These are phyloP conservation scores for Labrus mixtus DNA, from an alignment of 2,113 vertebrate genomes.

Conservation along the genomic window DNA sequence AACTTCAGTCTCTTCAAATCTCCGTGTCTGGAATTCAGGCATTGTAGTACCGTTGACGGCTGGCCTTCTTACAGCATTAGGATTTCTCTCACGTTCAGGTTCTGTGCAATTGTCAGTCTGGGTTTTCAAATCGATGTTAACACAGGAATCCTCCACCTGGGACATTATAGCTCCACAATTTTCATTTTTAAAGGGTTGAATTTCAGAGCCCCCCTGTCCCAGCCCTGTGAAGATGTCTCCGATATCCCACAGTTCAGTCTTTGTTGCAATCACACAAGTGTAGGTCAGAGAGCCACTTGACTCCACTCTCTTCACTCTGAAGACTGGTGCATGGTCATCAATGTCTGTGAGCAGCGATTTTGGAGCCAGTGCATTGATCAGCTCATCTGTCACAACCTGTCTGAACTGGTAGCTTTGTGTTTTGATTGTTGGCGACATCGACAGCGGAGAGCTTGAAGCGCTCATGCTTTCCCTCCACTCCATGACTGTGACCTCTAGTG, in stretches of 20 bases:
- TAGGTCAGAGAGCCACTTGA: slow-evolving; percentile 61
- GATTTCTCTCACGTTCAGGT: not conserved
- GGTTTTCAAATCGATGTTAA: not conserved
- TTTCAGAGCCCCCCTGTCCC: not conserved
- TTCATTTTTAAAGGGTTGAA: not conserved
- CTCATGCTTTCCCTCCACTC: slow-evolving; percentile 2
- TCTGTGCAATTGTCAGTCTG: slow-evolving; percentile 2
- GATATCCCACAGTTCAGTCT: slow-evolving; percentile 82
- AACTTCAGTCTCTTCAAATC: slow-evolving; percentile 80
- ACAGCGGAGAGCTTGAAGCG: not conserved
- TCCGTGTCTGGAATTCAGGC: slow-evolving; percentile 73
- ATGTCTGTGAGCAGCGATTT: slow-evolving; percentile 23
- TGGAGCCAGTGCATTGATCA: not conserved
- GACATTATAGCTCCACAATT: not conserved
- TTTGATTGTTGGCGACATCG: not conserved
- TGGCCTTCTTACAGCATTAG: not conserved
- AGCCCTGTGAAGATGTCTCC: slow-evolving; percentile 67
- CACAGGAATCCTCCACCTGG: slow-evolving; percentile 1
- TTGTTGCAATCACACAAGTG: slow-evolving; percentile 75
- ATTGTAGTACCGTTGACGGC: slow-evolving; percentile 35
- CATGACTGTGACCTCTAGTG: slow-evolving; percentile 31
- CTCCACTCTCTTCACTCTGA: slow-evolving; percentile 66
- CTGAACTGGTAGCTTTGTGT: slow-evolving; percentile 36
- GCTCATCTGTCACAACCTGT: slow-evolving; percentile 1
- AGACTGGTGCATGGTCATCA: slow-evolving; percentile 57